A percentile compares a stretch with the other conserved stretches of the same genome.
These are phyloP conservation scores for Heterotis niloticus DNA, from an alignment of 2,113 vertebrate genomes.

Conservation along the genomic window DNA sequence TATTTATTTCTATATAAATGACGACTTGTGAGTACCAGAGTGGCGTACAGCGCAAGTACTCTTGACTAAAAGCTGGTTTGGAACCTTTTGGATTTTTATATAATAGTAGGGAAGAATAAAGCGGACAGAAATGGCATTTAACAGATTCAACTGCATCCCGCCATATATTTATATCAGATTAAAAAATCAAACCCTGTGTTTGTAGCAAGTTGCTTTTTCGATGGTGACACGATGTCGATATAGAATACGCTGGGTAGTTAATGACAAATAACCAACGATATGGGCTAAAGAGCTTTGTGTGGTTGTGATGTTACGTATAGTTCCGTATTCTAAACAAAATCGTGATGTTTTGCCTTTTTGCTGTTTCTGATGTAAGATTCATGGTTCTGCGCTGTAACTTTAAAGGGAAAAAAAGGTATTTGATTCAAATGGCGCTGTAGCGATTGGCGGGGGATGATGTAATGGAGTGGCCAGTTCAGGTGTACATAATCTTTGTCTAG, in stretches of 20 bases:
- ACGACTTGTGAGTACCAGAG: background rate
- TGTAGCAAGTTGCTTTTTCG: too few relatives aligned
- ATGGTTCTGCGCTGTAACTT: background rate
- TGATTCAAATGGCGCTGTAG: background rate
- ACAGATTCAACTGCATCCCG: too few relatives aligned
- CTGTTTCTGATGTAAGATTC: background rate
- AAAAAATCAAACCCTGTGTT: too few relatives aligned
- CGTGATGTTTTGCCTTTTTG: background rate
- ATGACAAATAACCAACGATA: too few relatives aligned
- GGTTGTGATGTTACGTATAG: too few relatives aligned
- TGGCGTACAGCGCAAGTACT: background rate
- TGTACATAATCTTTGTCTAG: constrained; percentile 47
- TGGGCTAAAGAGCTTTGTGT: too few relatives aligned
- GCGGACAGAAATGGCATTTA: too few relatives aligned
- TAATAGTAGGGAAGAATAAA: background rate
- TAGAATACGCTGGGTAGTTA: too few relatives aligned
- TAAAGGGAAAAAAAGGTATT: constrained; percentile 18
- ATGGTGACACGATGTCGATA: too few relatives aligned
- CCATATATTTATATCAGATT: too few relatives aligned
- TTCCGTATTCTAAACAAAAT: background rate
- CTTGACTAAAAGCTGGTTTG: background rate
- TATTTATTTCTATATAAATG: constrained; percentile 6
- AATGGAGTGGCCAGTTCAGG: constrained; percentile 33
- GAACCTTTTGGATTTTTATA: background rate
- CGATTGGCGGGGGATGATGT: constrained; percentile 21